phyloP scores from a whole-genome alignment of 2,888 invertebrate genomes.

The Cantharis rustica region DNA sequence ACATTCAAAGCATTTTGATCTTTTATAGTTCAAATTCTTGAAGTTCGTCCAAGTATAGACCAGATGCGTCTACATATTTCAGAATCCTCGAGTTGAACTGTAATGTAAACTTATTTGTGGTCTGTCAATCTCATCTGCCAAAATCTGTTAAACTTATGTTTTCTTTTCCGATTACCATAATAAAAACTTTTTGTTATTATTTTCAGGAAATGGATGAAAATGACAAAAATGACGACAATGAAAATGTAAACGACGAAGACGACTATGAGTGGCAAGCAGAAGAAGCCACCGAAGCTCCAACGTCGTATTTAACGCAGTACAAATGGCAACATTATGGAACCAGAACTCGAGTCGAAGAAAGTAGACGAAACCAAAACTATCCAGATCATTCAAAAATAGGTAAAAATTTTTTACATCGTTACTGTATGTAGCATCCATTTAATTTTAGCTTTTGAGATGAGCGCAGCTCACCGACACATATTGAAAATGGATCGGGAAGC shows the following conservation, averaged over 20 bases:
- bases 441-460: conserved; percentile 38
- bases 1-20: background rate
- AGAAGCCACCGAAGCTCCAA: conserved; percentile 32
- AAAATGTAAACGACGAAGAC: conserved; percentile 37
- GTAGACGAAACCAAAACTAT: conserved; percentile 44
- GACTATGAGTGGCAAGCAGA: conserved; percentile 48
- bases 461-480: conserved; percentile 47
- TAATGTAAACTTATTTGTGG: background rate
- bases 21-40: background rate
- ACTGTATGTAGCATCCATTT: background rate
- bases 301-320: conserved; percentile 45
- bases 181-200: background rate
- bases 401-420: conserved; percentile 29
- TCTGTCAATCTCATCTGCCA: too few species aligned
- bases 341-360: conserved; percentile 47
- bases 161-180: too few species aligned
- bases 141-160: too few species aligned
- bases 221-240: conserved; percentile 47
- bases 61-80: background rate
- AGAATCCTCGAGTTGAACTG: background rate
- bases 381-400: conserved; percentile 39
- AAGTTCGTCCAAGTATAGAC: background rate
- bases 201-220: conserved; percentile 41
- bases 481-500: conserved; percentile 56
- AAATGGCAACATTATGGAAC: conserved; percentile 54